Percentiles rank a stretch among this genome's conserved stretches.
Evolutionary conservation across 2,888 invertebrate genomes (phyloP).

Genomic region (Scaptomyza cyrtandrae): DNA sequence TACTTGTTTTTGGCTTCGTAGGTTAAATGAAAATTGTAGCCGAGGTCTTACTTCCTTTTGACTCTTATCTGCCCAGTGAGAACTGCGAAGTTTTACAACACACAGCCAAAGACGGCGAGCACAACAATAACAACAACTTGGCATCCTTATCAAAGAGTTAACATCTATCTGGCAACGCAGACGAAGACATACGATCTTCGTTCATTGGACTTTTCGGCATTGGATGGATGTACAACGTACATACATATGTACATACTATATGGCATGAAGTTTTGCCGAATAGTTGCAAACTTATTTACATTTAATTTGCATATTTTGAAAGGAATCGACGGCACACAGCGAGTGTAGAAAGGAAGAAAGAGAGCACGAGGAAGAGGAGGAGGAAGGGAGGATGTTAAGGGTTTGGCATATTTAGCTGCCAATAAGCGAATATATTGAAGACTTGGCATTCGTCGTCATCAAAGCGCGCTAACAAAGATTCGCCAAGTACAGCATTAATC

Average conservation of each 20-base stretch:
- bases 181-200: conserved; percentile 25
- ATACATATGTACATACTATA: background rate
- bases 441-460: conserved; percentile 10
- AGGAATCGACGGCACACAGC: conserved; percentile 13
- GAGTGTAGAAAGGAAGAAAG: background rate
- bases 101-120: conserved; percentile 4
- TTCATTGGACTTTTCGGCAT: conserved; percentile 11
- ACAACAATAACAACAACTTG: conserved; percentile 14
- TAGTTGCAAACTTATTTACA: conserved; percentile 83
- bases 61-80: conserved; percentile 59
- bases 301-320: conserved; percentile 83
- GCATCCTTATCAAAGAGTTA: conserved; percentile 43
- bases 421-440: conserved; percentile 49
- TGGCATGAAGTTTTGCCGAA: conserved; percentile 56
- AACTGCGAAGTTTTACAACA: conserved; percentile 59
- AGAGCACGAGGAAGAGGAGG: background rate
- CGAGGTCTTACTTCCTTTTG: background rate
- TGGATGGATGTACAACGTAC: conserved; percentile 20
- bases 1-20: conserved; percentile 26
- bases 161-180: conserved; percentile 45
- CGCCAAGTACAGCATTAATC: conserved; percentile 16
- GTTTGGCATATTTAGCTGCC: conserved; percentile 57
- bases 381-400: conserved; percentile 8
- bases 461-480: conserved; percentile 10
- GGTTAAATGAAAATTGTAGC: conserved; percentile 43